These are phyloP conservation scores for Drosophila arawakana DNA, from an alignment of 1,140 invertebrate species.

Conservation along the genomic window DNA sequence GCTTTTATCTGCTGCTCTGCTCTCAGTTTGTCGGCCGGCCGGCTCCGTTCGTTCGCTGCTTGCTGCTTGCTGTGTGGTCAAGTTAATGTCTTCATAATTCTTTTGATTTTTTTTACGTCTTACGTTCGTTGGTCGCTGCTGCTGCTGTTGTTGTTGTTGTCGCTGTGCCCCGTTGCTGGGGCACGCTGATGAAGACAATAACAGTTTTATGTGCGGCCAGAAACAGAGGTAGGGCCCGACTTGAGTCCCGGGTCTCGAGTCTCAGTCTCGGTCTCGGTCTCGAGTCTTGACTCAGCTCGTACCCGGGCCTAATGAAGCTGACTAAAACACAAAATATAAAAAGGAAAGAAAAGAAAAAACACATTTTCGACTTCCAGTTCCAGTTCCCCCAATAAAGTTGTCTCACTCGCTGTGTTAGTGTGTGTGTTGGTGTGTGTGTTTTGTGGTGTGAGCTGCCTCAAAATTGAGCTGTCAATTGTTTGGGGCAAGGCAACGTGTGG, in stretches of 20 bases:
- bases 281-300: slow-evolving; percentile 15
- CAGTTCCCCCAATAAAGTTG: slow-evolving; percentile 45
- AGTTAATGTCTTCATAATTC: slow-evolving; percentile 83
- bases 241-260: slow-evolving; percentile 2
- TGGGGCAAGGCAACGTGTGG: slow-evolving; percentile 47
- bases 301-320: slow-evolving; percentile 57
- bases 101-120: slow-evolving; percentile 72
- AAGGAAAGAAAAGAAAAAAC: slow-evolving; percentile 37
- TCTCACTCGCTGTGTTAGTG: not conserved
- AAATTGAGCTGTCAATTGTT: slow-evolving; percentile 78
- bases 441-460: slow-evolving; percentile 44
- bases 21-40: slow-evolving; percentile 15
- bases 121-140: slow-evolving; percentile 39
- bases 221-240: slow-evolving; percentile 26
- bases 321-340: slow-evolving; percentile 14
- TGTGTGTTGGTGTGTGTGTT: slow-evolving; percentile 17
- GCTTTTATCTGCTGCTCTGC: slow-evolving; percentile 51
- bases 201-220: slow-evolving; percentile 77
- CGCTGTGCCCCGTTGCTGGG: slow-evolving; percentile 54
- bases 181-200: slow-evolving; percentile 78
- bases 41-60: slow-evolving; percentile 36
- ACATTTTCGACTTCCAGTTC: slow-evolving; percentile 48
- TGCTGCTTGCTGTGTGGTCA: slow-evolving; percentile 74
- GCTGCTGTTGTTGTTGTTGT: slow-evolving; percentile 34
- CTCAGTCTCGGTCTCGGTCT: slow-evolving; percentile 1